Base-by-base conservation (phyloP, 2,113 vertebrate genomes). In the Hypanus sabinus region DNA sequence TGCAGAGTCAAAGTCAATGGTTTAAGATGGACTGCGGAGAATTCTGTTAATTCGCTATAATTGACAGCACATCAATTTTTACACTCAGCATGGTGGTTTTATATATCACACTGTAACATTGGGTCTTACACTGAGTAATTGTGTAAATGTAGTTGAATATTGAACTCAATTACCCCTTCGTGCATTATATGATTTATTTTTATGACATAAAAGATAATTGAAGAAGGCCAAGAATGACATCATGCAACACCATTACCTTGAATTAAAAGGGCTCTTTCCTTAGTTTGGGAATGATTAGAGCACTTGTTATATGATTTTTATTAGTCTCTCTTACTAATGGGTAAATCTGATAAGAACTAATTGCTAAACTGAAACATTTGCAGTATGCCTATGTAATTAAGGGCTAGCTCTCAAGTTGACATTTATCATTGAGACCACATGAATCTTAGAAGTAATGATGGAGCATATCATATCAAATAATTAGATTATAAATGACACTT, bases 171-270 rank as follows among this genome's bases (percentile, higher is more conserved):
- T 73, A 27, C 30, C 20, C 36, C 22, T 55, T 46, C 30, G 91
- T 93, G 91, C 68, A 75, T 73, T 75, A 65, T 12, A 38, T 73
- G 91, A 93, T 93, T 93, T 55, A 93, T 93, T 46, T 93, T 93
- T 73, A 55, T 22, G 91, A 73, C 91, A 73, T 73, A 73, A 93
- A 73, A 93, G 33, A 73, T 93, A 71, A 73, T 73, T 73, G 68
- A 73, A 71, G 91, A 1, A 73, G 70, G 4, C 24, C 24, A 20
- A 55, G 18, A 92, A 93, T 73, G 20, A 46, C 36, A 93, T 93
- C 68, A 75, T 93, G 91, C 36, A 73, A 46, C 91, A 71, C 68
- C 68, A 55, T 71, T 38, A 93, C 91, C 68, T 93, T 73, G 68
- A 93, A 73, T 71, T 55, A 73, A 46, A 73, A 55, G 91, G 65